A percentile compares a stretch with the other conserved stretches of the same genome.
Evolutionary conservation across 2,797 vertebrate genomes (phyloP).

Genomic region (Novumbra hubbsi): DNA sequence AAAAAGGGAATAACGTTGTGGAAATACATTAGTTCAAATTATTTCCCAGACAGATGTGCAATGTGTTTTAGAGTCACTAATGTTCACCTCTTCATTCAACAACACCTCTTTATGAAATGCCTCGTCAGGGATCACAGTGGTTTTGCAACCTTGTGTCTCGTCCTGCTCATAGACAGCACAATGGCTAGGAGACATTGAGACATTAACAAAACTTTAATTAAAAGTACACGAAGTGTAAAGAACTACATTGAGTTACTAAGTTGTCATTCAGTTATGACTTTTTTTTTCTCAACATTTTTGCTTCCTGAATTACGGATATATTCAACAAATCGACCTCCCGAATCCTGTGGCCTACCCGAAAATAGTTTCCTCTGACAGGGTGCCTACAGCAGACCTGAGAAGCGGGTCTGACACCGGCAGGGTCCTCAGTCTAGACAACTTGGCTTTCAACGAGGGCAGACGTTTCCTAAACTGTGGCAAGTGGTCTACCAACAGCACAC

Average conservation of each 20-base stretch:
- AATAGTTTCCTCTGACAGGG: constrained; percentile 62
- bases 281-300: background rate
- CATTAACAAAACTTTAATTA: background rate
- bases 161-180: constrained; percentile 51
- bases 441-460: constrained; percentile 67
- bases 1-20: constrained; percentile 31
- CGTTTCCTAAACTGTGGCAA: constrained; percentile 65
- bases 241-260: background rate
- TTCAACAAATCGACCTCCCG: background rate
- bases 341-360: constrained; percentile 71
- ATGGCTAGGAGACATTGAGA: constrained; percentile 36
- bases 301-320: background rate
- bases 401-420: constrained; percentile 79
- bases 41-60: background rate
- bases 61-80: background rate
- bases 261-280: background rate
- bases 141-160: background rate
- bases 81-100: constrained; percentile 47
- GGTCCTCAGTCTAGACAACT: constrained; percentile 73
- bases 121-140: constrained; percentile 56
- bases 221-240: background rate
- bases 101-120: constrained; percentile 67
- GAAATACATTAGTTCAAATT: background rate
- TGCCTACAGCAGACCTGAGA: constrained; percentile 60
- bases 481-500: constrained; percentile 69